Percentiles rank a stretch among this genome's conserved stretches.
These are phyloP conservation scores for Rhinoraja longicauda DNA, from an alignment of 2,797 vertebrate genomes.

Conservation along the genomic window DNA sequence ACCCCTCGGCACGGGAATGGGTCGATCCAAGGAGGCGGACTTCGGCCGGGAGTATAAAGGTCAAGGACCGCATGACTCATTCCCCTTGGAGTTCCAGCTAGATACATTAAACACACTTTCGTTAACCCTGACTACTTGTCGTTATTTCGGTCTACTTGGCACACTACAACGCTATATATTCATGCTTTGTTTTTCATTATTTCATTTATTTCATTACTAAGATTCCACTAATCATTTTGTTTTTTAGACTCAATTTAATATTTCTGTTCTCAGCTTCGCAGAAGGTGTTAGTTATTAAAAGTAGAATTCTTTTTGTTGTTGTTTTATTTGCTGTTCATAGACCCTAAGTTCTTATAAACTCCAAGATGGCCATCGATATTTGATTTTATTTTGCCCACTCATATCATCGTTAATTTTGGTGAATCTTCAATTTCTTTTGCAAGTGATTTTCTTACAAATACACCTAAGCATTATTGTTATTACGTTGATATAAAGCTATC, in stretches of 20 bases:
- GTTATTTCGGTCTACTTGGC: no score
- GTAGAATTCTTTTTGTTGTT: not conserved
- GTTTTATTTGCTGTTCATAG: not conserved
- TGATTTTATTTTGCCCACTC: not conserved
- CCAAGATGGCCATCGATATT: not conserved
- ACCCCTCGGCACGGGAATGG: no score
- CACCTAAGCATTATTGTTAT: not conserved
- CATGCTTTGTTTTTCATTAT: not conserved
- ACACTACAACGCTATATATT: no score
- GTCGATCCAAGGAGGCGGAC: no score
- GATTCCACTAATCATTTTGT: not conserved
- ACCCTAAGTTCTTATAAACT: not conserved
- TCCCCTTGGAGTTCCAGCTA: no score
- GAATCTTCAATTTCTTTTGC: not conserved
- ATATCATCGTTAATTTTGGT: not conserved
- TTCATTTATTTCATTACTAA: no score
- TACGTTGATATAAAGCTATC: not conserved
- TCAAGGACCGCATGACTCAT: no score
- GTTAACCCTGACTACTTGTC: no score
- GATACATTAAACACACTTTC: no score
- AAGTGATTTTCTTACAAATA: not conserved
- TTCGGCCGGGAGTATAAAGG: no score
- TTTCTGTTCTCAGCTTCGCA: not conserved
- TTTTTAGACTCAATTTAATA: not conserved
- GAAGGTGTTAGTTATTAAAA: not conserved